Evolutionary conservation across 2,888 invertebrate genomes (phyloP), one percentile per base, ranked within the genome.

Genomic region (Chrysolina haemoptera): DNA sequence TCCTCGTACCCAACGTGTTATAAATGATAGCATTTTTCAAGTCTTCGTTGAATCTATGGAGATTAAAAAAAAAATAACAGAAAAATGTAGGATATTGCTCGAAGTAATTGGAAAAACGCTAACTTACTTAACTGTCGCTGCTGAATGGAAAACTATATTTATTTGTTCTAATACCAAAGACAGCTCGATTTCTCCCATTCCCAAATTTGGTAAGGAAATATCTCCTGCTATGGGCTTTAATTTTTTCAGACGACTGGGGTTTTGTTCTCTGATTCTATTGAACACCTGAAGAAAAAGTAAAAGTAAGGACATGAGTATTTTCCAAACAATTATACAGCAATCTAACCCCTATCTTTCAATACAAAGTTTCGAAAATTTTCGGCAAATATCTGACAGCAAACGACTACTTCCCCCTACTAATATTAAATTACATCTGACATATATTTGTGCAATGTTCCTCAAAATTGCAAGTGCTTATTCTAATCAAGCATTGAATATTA

Each of bases 81-180:
- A 20, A n/a, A 2, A 46, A n/a, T 46, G 14, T 12, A 4, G 2
- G 43, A 43, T 12, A 43, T 43, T 43, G 2, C 2, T n/a, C 1
- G 8, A 14, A 1, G 46, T n/a, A n/a, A 22, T n/a, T 27, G 14
- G n/a, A n/a, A 59, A 59, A 27, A 14, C 1, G 27, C 12, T 27
- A 48, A 76, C 82, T 82, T 82, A 88, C 82, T 94, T 93, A 18
- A 99, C 96, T 0, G 98, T 98, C 0, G 98, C 98, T 0, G 98
- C 99, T 22, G 97, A 96, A 87, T 99, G 98, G 88, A 98, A 97
- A 69, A 98, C 95, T 14, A 96, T 91, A 48, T 96, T 93, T 14
- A 97, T 94, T 63, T 92, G 91, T 6, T 92, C 90, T 18, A 89
- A 88, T 16, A 96, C 86, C 76, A 91, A 88, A 55, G 88, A 88